These are phyloP conservation scores for Drosophila eohydei DNA, from an alignment of 2,888 invertebrate genomes.

Conservation along the genomic window DNA sequence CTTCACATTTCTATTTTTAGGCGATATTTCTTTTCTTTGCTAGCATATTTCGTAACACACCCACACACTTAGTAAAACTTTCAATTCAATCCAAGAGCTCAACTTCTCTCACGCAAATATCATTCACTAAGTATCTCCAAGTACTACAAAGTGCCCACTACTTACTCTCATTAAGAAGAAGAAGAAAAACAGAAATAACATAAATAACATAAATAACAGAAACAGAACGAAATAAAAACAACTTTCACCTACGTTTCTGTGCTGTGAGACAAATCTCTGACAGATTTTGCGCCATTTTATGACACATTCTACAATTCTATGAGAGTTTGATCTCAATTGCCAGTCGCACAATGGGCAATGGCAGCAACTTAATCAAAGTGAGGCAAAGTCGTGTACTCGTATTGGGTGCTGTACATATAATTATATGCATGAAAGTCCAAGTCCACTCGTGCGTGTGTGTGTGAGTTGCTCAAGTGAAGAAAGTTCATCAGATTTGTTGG, in stretches of 20 bases:
- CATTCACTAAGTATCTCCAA: conserved; percentile 9
- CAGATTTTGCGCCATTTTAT: conserved; percentile 60
- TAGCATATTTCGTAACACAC: not conserved
- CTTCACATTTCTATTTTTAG: not conserved
- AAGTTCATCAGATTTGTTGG: conserved; percentile 65
- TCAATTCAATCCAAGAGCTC: conserved; percentile 17
- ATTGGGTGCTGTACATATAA: conserved; percentile 51
- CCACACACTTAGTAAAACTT: conserved; percentile 18
- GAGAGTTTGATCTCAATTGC: conserved; percentile 48
- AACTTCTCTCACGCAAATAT: conserved; percentile 5
- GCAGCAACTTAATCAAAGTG: conserved; percentile 63
- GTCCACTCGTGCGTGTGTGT: conserved; percentile 2
- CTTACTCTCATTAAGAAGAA: conserved; percentile 13
- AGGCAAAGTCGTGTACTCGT: conserved; percentile 32
- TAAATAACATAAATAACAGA: conserved; percentile 9
- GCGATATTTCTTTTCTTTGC: too few relatives aligned
- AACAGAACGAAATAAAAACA: conserved; percentile 28
- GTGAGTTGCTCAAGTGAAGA: conserved; percentile 47
- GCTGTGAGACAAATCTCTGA: conserved; percentile 39
- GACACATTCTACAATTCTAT: conserved; percentile 63
- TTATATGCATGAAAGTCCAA: conserved; percentile 63
- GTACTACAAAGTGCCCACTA: conserved; percentile 22
- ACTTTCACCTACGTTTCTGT: conserved; percentile 53
- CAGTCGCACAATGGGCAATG: conserved; percentile 48
- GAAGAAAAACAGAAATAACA: not conserved